Evolutionary conservation across 2,113 vertebrate species (phyloP).

Genomic region (Seriola aureovittata): DNA sequence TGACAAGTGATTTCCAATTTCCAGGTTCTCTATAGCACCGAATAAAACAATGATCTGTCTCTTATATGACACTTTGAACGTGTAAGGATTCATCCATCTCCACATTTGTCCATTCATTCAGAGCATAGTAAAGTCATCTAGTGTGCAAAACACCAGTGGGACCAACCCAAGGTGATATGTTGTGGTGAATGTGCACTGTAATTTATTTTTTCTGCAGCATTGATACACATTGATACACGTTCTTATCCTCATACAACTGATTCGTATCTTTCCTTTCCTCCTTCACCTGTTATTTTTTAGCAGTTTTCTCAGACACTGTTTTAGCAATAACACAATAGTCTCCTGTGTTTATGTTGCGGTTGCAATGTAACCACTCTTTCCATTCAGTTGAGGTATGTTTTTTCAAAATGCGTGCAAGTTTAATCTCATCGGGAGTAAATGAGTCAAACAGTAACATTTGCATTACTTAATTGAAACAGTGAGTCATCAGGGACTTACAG

Average conservation of each 20-base stretch:
- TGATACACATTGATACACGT: slow-evolving; percentile 6
- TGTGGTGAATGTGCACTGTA: neutral
- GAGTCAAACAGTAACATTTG: slow-evolving; percentile 34
- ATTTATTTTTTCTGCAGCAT: slow-evolving; percentile 30
- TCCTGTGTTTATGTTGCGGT: slow-evolving; percentile 14
- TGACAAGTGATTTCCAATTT: slow-evolving; percentile 2
- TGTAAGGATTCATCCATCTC: neutral
- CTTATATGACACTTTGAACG: neutral
- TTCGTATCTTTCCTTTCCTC: neutral
- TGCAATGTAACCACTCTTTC: slow-evolving; percentile 78
- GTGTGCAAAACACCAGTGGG: slow-evolving; percentile 31
- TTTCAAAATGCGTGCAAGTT: neutral
- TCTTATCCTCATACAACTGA: neutral
- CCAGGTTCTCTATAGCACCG: neutral
- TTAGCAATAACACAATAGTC: slow-evolving; percentile 47
- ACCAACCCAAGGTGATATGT: slow-evolving; percentile 13
- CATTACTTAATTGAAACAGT: neutral
- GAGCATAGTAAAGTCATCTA: slow-evolving; percentile 26
- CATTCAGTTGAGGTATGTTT: slow-evolving; percentile 21
- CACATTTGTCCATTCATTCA: slow-evolving; percentile 31
- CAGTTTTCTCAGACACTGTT: slow-evolving; percentile 36
- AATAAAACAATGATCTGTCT: neutral
- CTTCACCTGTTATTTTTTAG: slow-evolving; percentile 11
- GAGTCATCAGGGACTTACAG: slow-evolving; percentile 4
- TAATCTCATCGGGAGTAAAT: neutral